These are phyloP conservation scores for Equus przewalskii DNA, from an alignment of 2,113 vertebrate genomes.

Conservation along the genomic window DNA sequence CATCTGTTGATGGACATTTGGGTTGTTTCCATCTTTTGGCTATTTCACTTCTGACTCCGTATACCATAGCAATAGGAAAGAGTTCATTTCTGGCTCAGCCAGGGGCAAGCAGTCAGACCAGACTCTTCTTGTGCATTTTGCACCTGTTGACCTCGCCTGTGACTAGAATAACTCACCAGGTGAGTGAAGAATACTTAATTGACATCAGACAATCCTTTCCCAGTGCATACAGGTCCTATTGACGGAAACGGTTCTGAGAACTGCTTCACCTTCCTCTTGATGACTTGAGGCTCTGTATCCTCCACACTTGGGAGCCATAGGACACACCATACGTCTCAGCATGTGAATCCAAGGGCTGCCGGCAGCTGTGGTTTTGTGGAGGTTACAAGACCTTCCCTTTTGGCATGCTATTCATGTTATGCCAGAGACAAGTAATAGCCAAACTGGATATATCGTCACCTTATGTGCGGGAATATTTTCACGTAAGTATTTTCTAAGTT, in stretches of 20 bases:
- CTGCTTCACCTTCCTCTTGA: not conserved
- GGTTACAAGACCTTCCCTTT: not conserved
- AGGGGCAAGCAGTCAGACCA: not conserved
- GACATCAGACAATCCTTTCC: not conserved
- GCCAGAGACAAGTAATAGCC: not conserved
- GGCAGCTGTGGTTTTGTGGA: not conserved
- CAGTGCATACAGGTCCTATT: not conserved
- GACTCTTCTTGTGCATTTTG: not conserved
- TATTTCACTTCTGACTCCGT: not conserved
- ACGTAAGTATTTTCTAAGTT: not conserved
- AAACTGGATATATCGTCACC: not conserved
- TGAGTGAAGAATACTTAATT: not conserved
- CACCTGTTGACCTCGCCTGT: not conserved
- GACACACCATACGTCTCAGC: not conserved
- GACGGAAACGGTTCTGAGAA: not conserved
- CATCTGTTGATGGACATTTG: not conserved
- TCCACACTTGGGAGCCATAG: not conserved
- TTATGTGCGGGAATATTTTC: fast-evolving
- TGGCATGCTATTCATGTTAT: not conserved
- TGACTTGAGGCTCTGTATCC: not conserved
- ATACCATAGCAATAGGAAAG: too few species aligned
- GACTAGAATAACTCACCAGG: not conserved
- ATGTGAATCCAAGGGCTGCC: not conserved
- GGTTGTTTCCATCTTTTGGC: not conserved
- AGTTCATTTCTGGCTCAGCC: not conserved